A percentile compares a stretch with the other conserved stretches of the same genome.
phyloP scores from a whole-genome alignment of 2,888 invertebrate genomes.

The Nysson spinosus region DNA sequence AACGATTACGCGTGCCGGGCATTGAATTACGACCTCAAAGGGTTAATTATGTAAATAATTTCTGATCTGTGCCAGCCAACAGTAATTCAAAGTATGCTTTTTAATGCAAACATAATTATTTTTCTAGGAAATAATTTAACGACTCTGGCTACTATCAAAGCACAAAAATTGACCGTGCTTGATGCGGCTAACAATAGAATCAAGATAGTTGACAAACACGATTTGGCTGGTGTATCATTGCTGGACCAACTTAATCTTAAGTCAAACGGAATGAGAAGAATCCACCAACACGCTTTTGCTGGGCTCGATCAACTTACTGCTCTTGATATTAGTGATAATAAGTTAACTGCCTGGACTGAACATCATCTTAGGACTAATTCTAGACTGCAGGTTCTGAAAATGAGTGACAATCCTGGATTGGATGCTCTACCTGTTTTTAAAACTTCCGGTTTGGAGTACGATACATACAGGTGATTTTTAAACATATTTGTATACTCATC shows the following conservation, averaged over 20 bases:
- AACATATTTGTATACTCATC: no score
- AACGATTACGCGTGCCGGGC: no score
- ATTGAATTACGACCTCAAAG: no score
- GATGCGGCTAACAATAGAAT: slow-evolving; percentile 85
- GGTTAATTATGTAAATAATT: no score
- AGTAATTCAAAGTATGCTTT: slow-evolving; percentile 3
- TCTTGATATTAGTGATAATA: slow-evolving; percentile 87
- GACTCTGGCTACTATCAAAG: slow-evolving; percentile 82
- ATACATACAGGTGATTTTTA: slow-evolving; percentile 72
- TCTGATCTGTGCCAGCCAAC: no score
- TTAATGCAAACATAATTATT: background rate
- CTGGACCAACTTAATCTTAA: slow-evolving; percentile 84
- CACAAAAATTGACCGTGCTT: slow-evolving; percentile 82
- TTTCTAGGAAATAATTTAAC: slow-evolving; percentile 81
- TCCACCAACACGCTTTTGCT: slow-evolving; percentile 84
- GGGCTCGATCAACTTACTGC: slow-evolving; percentile 83
- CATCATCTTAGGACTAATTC: slow-evolving; percentile 85
- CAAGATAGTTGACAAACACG: slow-evolving; percentile 82
- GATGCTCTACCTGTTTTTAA: slow-evolving; percentile 84
- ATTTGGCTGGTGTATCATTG: slow-evolving; percentile 81
- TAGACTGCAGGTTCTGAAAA: slow-evolving; percentile 83
- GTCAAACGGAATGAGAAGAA: slow-evolving; percentile 84
- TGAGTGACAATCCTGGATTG: slow-evolving; percentile 85
- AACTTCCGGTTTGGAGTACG: slow-evolving; percentile 77
- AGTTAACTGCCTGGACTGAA: slow-evolving; percentile 83